Percentiles rank a stretch among this genome's conserved stretches.
Evolutionary conservation across 2,888 invertebrate genomes (phyloP).

Genomic region (Phyllotreta striolata): DNA sequence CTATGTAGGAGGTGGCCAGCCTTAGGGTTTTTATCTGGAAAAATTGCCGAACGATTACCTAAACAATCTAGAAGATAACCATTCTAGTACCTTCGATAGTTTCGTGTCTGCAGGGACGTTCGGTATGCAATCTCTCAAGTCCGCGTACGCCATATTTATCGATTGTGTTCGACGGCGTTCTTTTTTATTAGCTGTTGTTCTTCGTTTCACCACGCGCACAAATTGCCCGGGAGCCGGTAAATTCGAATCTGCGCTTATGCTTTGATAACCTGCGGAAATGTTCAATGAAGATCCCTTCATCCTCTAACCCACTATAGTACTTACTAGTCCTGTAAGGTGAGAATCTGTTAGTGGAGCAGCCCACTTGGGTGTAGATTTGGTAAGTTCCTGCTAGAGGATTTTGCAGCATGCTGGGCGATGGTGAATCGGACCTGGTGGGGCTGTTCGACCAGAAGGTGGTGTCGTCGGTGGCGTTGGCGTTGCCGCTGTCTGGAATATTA

Average conservation of each 20-base stretch:
- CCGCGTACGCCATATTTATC: slow-evolving; percentile 94
- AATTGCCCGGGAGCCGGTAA: slow-evolving; percentile 55
- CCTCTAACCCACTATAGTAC: slow-evolving; percentile 32
- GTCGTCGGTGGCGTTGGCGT: slow-evolving; percentile 54
- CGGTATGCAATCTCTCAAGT: slow-evolving; percentile 92
- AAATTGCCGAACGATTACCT: slow-evolving; percentile 11
- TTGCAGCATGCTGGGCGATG: slow-evolving; percentile 52
- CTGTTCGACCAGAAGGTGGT: slow-evolving; percentile 59
- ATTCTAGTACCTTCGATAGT: slow-evolving; percentile 82
- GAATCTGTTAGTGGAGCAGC: slow-evolving; percentile 44
- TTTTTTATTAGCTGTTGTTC: slow-evolving; percentile 94
- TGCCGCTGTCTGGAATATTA: slow-evolving; percentile 49
- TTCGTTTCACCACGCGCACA: slow-evolving; percentile 74
- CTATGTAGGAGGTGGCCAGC: slow-evolving; percentile 91
- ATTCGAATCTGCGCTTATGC: slow-evolving; percentile 37
- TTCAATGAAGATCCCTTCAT: slow-evolving; percentile 5
- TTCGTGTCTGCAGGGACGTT: slow-evolving; percentile 97
- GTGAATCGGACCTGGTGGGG: slow-evolving; percentile 56
- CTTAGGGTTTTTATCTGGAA: slow-evolving; percentile 92
- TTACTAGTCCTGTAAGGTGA: slow-evolving; percentile 47
- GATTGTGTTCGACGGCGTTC: slow-evolving; percentile 91
- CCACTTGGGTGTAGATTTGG: slow-evolving; percentile 52
- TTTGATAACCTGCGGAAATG: slow-evolving; percentile 38
- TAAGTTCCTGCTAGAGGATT: slow-evolving; percentile 52
- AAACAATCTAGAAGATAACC: neutral